Conservation (phyloP, 1,140 invertebrate genomes). For the Meteorus sp. region DNA sequence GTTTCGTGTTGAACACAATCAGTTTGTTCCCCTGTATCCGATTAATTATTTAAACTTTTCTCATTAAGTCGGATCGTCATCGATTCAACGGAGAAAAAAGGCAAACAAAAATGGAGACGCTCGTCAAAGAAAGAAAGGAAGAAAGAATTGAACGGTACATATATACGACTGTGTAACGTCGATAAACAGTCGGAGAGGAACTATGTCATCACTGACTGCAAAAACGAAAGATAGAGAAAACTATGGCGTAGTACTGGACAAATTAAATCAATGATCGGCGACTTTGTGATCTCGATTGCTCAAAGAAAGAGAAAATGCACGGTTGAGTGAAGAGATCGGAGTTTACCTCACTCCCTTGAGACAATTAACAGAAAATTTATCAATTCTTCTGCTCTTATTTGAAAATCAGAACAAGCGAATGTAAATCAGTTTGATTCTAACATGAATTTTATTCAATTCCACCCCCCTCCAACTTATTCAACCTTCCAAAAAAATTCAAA, state of each 20-base stretch:
- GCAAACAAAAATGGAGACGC: not conserved
- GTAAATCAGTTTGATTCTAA: not conserved
- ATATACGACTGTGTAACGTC: too few species aligned
- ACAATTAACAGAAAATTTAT: slow-evolving; percentile 36
- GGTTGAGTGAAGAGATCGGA: not conserved
- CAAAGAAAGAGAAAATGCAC: not conserved
- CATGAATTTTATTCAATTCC: not conserved
- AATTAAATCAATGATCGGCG: slow-evolving; percentile 29
- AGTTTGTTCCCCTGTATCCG: not conserved
- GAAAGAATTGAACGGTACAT: too few species aligned
- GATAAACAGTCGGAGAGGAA: too few species aligned
- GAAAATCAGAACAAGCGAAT: slow-evolving; percentile 7
- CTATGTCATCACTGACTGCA: too few species aligned
- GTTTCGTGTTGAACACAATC: slow-evolving; percentile 4
- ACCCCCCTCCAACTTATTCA: too few species aligned
- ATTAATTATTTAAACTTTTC: slow-evolving; percentile 36
- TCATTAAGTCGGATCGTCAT: slow-evolving; percentile 30
- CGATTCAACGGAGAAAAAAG: slow-evolving; percentile 9
- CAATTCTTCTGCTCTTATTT: slow-evolving; percentile 29
- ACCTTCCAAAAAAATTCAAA: too few species aligned
- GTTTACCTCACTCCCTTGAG: slow-evolving; percentile 11
- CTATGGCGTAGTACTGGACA: slow-evolving; percentile 8
- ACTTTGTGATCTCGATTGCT: slow-evolving; percentile 18
- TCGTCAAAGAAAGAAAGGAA: not conserved
- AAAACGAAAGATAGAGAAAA: not conserved